These are phyloP conservation scores for Entomobrya multifasciata DNA, from an alignment of 2,888 invertebrate genomes.

Conservation along the genomic window DNA sequence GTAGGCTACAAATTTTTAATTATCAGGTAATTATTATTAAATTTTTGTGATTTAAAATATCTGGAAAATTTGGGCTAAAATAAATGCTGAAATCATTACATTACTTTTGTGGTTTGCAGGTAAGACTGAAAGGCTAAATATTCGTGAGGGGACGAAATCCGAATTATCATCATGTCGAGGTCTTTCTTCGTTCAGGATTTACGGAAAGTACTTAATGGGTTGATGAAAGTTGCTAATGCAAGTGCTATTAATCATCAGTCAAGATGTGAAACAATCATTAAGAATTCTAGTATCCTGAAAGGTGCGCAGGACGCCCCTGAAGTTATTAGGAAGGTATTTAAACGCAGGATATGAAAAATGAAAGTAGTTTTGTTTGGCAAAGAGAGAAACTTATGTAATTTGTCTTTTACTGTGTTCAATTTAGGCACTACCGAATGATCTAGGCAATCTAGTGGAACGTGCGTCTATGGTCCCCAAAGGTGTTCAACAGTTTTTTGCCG, in stretches of 20 bases:
- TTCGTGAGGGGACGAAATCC: no score
- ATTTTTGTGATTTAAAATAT: no score
- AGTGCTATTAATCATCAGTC: conserved; percentile 67
- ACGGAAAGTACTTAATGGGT: conserved; percentile 74
- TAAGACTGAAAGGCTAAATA: no score
- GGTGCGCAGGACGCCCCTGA: conserved; percentile 58
- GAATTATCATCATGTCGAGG: conserved; percentile 72
- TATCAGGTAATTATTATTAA: no score
- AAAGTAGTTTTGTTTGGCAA: background rate
- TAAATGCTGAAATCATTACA: no score
- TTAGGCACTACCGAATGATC: conserved; percentile 71
- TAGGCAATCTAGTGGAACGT: conserved; percentile 83
- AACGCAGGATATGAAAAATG: background rate
- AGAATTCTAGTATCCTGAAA: conserved; percentile 76
- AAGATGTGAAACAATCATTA: conserved; percentile 71
- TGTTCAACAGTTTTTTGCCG: conserved; percentile 84
- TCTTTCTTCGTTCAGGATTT: conserved; percentile 75
- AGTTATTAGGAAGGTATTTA: conserved; percentile 54
- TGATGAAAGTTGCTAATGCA: conserved; percentile 74
- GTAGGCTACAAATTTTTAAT: no score
- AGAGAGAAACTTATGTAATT: background rate
- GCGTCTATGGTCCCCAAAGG: conserved; percentile 88
- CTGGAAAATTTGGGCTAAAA: no score
- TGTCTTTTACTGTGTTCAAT: conserved; percentile 2
- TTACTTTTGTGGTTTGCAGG: no score